These are phyloP conservation scores for Rhagoletis zephyria DNA, from an alignment of 1,140 invertebrate species.

Conservation along the genomic window DNA sequence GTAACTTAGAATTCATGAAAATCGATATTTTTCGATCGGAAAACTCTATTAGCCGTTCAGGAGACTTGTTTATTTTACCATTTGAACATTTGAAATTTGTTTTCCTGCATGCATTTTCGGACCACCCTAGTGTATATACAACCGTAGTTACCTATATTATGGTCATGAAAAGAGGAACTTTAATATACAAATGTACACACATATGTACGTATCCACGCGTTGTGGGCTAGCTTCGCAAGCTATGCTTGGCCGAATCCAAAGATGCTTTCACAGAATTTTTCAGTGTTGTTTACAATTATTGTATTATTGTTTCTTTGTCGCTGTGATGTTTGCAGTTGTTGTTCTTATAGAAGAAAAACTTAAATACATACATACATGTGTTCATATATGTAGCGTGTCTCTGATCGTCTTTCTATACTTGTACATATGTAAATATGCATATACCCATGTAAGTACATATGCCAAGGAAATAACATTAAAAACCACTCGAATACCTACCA, in stretches of 20 bases:
- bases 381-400: not conserved
- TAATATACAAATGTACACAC: too few species aligned
- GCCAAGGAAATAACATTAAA: slow-evolving; percentile 39
- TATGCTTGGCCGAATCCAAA: not conserved
- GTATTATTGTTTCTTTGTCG: not conserved
- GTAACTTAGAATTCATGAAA: too few species aligned
- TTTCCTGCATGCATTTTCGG: too few species aligned
- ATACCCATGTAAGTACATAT: not conserved
- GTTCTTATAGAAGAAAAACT: not conserved
- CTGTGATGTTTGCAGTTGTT: not conserved
- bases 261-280: not conserved
- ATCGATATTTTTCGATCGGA: too few species aligned
- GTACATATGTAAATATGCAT: not conserved
- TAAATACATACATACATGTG: not conserved
- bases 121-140: too few species aligned
- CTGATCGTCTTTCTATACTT: not conserved
- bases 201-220: not conserved
- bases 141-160: too few species aligned
- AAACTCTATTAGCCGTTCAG: too few species aligned
- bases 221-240: not conserved
- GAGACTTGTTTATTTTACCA: too few species aligned
- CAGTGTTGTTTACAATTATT: slow-evolving; percentile 10
- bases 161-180: too few species aligned
- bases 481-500: not conserved
- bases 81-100: too few species aligned